Base-by-base conservation (phyloP, 2,888 invertebrate species). In the Steromphala cineraria region DNA sequence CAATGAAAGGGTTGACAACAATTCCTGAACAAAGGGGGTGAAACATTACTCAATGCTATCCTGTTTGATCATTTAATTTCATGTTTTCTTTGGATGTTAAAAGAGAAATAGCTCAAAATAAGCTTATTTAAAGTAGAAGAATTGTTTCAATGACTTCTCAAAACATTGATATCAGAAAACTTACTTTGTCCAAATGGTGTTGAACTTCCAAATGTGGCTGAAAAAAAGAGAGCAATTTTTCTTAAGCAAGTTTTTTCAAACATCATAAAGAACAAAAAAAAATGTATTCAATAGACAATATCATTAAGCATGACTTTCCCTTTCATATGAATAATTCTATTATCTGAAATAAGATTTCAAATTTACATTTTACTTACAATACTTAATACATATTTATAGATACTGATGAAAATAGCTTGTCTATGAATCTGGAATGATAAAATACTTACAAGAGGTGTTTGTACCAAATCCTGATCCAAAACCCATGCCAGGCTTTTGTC, bases 161-260 rank as follows among this genome's bases (percentile, higher is more conserved):
- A n/a, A n/a, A n/a, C n/a, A 36, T 7, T 36, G 7, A 4, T 36
- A 4, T 36, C 36, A 36, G 4, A 46, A 67, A 78, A 40, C 80
- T 80, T 78, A 80, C 82, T 78, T 78, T 81, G 78, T 56, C 82
- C 84, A 75, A 84, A 84, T 13, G 84, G 84, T 78, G 84, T 84
- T n/a, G 82, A 55, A 3, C 81, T 62, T 21, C 82, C 84, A 82
- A 84, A 84, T 53, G 81, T 62, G 15, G 81, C 82, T 82, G 82
- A 7, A 81, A 81, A 76, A 17, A 55, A n/a, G n/a, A n/a, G 36
- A 78, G 24, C 36, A 46, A 52, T 52, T 62, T 36, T 24, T 19
- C 10, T 21, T 52, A 3, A 21, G 21, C 17, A 17, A 40, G 36
- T 4, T 36, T n/a, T n/a, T 36, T 36, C 36, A 36, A 2, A 36